Evolutionary conservation across 2,113 vertebrate species (phyloP).

Genomic region (Galbula dea): DNA sequence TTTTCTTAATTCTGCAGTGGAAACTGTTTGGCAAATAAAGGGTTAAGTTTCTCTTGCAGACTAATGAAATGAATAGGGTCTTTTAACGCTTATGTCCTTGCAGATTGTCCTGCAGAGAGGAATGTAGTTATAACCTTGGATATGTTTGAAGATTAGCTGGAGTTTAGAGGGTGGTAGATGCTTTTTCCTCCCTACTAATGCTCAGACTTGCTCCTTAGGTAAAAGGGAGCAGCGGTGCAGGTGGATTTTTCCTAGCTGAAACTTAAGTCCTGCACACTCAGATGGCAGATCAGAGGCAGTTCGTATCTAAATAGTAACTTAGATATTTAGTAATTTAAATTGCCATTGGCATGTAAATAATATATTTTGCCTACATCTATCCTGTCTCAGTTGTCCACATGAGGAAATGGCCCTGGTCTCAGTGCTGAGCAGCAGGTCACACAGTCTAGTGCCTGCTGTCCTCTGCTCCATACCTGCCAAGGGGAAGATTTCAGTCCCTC

Average conservation of each 20-base stretch:
- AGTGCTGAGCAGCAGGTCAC: not conserved
- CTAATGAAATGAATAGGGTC: not conserved
- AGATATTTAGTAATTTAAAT: conserved; percentile 28
- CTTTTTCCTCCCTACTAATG: not conserved
- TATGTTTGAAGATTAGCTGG: not conserved
- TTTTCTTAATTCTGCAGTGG: not conserved
- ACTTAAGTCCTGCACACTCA: not conserved
- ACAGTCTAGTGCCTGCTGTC: not conserved
- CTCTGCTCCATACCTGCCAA: not conserved
- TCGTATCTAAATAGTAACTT: not conserved
- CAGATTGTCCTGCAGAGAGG: not conserved
- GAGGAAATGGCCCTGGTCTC: not conserved
- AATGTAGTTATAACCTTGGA: not conserved
- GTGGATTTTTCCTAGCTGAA: conserved; percentile 24
- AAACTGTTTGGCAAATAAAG: not conserved
- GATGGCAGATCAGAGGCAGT: not conserved
- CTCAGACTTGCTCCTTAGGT: not conserved
- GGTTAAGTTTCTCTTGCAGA: not conserved
- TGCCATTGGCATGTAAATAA: not conserved
- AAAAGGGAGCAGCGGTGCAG: not conserved
- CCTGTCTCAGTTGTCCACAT: not conserved
- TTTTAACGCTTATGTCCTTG: not conserved
- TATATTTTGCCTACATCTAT: not conserved
- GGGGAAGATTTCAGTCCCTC: not conserved
- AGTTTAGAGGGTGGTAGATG: not conserved